These are phyloP conservation scores for Pterophyllum scalare DNA, from an alignment of 2,113 vertebrate genomes.

Conservation along the genomic window DNA sequence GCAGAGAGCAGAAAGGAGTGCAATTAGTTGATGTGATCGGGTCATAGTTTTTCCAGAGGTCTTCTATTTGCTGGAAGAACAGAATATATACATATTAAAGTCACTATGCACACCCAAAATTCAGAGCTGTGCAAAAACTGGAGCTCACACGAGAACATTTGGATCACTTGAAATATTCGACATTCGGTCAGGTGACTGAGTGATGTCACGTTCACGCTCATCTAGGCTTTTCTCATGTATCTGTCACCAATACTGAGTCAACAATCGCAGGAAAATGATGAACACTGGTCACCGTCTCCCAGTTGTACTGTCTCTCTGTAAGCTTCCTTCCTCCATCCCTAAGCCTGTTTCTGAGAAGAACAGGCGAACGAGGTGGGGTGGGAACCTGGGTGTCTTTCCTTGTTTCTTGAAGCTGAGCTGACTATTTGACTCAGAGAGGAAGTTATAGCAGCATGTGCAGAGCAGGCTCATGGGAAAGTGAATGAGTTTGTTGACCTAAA, in stretches of 20 bases:
- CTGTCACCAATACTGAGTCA: slow-evolving; percentile 15
- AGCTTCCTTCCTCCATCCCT: slow-evolving; percentile 51
- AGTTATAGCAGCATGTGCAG: neutral
- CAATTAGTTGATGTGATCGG: slow-evolving; percentile 26
- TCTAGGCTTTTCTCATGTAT: slow-evolving; percentile 15
- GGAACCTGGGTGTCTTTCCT: slow-evolving; percentile 31
- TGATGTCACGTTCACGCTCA: neutral
- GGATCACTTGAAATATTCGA: neutral
- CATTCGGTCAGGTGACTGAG: neutral
- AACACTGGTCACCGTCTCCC: neutral
- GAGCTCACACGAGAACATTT: neutral
- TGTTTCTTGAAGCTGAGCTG: slow-evolving; percentile 20
- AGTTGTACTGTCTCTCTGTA: neutral
- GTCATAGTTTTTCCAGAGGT: slow-evolving; percentile 54
- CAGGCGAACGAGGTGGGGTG: slow-evolving; percentile 23
- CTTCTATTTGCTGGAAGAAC: slow-evolving; percentile 29
- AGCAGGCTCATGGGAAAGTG: neutral
- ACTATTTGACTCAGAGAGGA: slow-evolving; percentile 32
- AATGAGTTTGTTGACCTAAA: neutral
- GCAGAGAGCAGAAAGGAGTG: slow-evolving; percentile 68
- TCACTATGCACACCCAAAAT: neutral
- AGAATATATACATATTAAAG: neutral
- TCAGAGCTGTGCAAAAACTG: neutral
- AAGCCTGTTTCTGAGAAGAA: slow-evolving; percentile 31
- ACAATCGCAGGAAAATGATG: slow-evolving; percentile 51